Conservation (phyloP, 2,888 invertebrate species). For the Acanthoscelides obtectus region DNA sequence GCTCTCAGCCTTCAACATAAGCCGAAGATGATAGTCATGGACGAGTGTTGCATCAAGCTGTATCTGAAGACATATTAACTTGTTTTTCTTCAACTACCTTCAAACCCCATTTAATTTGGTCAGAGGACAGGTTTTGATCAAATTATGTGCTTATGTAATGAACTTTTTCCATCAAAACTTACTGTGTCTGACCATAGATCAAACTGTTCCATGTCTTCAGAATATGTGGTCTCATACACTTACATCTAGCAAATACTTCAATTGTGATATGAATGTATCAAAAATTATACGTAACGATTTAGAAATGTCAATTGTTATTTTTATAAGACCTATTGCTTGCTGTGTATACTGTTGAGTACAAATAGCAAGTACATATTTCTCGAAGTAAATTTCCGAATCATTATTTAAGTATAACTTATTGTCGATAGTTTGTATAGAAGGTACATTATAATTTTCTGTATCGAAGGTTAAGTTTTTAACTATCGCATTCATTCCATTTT, state of each 20-base stretch:
- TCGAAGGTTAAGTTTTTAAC: too few species aligned
- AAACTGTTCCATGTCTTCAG: not conserved
- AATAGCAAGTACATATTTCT: not conserved
- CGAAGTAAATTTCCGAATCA: not conserved
- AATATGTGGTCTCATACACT: not conserved
- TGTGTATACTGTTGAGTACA: not conserved
- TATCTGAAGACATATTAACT: too few species aligned
- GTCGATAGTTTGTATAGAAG: not conserved
- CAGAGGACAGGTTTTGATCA: too few species aligned
- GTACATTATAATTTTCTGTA: too few species aligned
- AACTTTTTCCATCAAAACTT: too few species aligned
- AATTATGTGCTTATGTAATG: too few species aligned
- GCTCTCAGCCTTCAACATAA: not conserved
- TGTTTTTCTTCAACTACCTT: too few species aligned
- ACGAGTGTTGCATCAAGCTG: not conserved
- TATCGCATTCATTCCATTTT: too few species aligned
- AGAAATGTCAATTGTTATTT: not conserved
- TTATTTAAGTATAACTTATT: not conserved
- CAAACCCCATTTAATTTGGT: too few species aligned
- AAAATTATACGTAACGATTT: not conserved
- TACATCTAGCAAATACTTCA: not conserved
- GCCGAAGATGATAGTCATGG: not conserved
- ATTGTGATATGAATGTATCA: too few species aligned
- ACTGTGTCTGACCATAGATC: too few species aligned
- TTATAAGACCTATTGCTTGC: not conserved